Evolutionary conservation across 2,797 vertebrate genomes (phyloP).

Genomic region (Botia almorhae): DNA sequence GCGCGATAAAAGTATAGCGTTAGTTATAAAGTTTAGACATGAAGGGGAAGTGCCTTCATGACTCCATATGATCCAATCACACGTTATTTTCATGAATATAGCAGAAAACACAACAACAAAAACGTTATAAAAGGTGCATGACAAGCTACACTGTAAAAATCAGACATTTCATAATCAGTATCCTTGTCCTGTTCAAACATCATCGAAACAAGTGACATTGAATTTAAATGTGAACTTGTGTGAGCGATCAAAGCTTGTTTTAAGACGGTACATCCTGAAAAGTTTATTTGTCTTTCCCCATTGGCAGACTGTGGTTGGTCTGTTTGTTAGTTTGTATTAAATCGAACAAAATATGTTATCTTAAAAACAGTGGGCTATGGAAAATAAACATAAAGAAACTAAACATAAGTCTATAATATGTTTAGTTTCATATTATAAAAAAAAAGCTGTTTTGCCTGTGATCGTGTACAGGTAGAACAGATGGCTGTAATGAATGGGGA

Average conservation of each 20-base stretch:
- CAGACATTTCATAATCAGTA: too few species aligned
- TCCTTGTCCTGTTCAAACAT: too few species aligned
- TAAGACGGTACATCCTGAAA: too few species aligned
- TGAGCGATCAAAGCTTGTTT: neutral
- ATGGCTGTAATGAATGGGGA: slow-evolving; percentile 11
- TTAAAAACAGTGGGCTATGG: neutral
- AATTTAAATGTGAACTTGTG: neutral
- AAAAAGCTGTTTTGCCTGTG: neutral
- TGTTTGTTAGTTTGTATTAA: neutral
- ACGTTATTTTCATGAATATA: neutral
- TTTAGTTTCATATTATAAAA: too few species aligned
- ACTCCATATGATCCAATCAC: neutral
- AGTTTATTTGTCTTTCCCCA: neutral
- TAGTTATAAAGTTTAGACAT: slow-evolving; percentile 7
- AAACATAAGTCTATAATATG: too few species aligned
- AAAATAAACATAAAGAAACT: neutral
- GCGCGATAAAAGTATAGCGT: neutral
- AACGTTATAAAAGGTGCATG: too few species aligned
- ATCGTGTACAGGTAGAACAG: slow-evolving; percentile 23
- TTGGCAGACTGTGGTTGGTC: neutral
- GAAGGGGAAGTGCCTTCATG: slow-evolving; percentile 3
- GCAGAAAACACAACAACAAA: neutral
- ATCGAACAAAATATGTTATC: neutral
- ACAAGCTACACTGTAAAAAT: too few species aligned
- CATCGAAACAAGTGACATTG: neutral